Conservation (phyloP, 2,113 vertebrate genomes). For the Toxotes jaculatrix region DNA sequence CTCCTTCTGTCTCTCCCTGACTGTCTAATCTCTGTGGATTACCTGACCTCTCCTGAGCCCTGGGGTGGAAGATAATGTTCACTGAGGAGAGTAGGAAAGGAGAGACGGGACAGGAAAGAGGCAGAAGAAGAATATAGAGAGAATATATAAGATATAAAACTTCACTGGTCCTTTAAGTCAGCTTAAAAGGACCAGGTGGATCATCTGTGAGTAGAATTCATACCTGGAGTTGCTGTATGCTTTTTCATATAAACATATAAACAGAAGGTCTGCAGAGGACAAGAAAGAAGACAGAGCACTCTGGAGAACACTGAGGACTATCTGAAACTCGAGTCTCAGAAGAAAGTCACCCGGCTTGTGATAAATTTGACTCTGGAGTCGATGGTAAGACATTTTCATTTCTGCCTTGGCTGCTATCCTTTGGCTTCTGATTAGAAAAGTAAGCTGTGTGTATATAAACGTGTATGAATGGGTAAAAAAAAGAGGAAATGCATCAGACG, state of each 20-base stretch:
- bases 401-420: neutral
- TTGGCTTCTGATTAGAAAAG: neutral
- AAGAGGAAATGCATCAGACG: neutral
- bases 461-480: neutral
- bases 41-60: constrained; percentile 37
- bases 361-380: constrained; percentile 64
- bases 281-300: neutral
- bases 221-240: neutral
- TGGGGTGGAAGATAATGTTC: constrained; percentile 24
- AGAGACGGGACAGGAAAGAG: constrained; percentile 14
- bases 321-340: constrained; percentile 32
- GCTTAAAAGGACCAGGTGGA: neutral
- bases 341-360: constrained; percentile 47
- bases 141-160: neutral
- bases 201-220: neutral
- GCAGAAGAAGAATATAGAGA: neutral
- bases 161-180: neutral
- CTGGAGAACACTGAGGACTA: constrained; percentile 36
- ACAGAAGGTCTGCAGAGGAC: constrained; percentile 1
- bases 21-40: constrained; percentile 74
- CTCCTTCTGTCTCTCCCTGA: constrained; percentile 27
- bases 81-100: neutral
- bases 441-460: neutral
- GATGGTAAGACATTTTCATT: constrained; percentile 48
- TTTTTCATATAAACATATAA: neutral